A percentile compares a stretch with the other conserved stretches of the same genome.
Evolutionary conservation across 2,888 invertebrate genomes (phyloP).

Genomic region (Hedya salicella): DNA sequence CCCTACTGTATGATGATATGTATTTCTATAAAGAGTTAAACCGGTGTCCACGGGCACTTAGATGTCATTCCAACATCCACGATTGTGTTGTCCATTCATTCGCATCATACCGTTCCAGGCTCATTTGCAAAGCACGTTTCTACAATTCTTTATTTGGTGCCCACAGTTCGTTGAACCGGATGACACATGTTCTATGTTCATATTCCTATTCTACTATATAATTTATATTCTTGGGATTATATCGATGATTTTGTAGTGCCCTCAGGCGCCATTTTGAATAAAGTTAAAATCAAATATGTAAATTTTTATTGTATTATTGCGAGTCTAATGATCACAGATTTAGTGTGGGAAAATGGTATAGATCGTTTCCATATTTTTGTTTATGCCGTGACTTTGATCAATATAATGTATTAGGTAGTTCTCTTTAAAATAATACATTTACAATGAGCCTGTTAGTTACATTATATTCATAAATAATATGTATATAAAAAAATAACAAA

Average conservation of each 20-base stretch:
- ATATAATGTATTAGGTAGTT: too few species aligned
- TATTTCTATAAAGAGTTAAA: not conserved
- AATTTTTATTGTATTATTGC: conserved; percentile 13
- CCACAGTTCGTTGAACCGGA: conserved; percentile 63
- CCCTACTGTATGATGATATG: too few species aligned
- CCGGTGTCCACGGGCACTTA: conserved; percentile 44
- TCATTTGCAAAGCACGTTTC: conserved; percentile 62
- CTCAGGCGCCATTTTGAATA: conserved; percentile 14
- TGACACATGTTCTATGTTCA: conserved; percentile 63
- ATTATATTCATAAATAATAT: too few species aligned
- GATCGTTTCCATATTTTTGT: not conserved
- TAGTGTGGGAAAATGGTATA: conserved; percentile 1
- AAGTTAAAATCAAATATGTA: conserved; percentile 27
- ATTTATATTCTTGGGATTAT: conserved; percentile 45
- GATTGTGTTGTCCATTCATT: conserved; percentile 63
- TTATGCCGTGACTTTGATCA: not conserved
- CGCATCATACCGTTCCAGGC: conserved; percentile 53
- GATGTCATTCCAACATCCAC: conserved; percentile 57
- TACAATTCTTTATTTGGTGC: conserved; percentile 61
- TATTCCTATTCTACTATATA: conserved; percentile 56
- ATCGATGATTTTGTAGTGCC: conserved; percentile 48
- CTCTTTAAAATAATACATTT: too few species aligned
- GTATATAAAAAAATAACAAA: too few species aligned
- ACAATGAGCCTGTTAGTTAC: too few species aligned
- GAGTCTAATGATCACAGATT: conserved; percentile 11